Evolutionary conservation across 2,888 invertebrate species (phyloP).

Genomic region (Protodeltote pygarga): DNA sequence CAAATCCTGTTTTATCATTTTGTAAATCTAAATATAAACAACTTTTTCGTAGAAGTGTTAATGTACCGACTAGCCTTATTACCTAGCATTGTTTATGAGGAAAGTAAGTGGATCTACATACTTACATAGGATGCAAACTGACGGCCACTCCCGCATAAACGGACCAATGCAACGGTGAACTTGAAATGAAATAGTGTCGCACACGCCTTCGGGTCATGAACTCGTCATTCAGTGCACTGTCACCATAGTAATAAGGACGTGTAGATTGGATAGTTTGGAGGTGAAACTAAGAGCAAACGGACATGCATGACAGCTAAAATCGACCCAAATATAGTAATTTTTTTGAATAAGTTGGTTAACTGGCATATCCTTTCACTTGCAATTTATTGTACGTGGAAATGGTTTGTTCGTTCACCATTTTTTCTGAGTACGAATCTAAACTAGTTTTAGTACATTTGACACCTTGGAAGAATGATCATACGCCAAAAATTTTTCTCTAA

Average conservation of each 20-base stretch:
- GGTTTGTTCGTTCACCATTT: too few relatives aligned
- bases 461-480: too few relatives aligned
- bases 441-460: too few relatives aligned
- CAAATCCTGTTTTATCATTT: slow-evolving; percentile 39
- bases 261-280: slow-evolving; percentile 41
- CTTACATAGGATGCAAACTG: slow-evolving; percentile 68
- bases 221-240: slow-evolving; percentile 49
- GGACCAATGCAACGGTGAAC: slow-evolving; percentile 62
- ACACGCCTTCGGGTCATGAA: slow-evolving; percentile 68
- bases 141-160: slow-evolving; percentile 59
- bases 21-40: slow-evolving; percentile 40
- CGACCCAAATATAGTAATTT: too few relatives aligned
- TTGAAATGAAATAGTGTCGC: slow-evolving; percentile 70
- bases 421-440: too few relatives aligned
- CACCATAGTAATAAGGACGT: slow-evolving; percentile 38
- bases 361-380: too few relatives aligned
- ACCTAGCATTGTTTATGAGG: slow-evolving; percentile 38
- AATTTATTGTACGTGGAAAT: too few relatives aligned
- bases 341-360: too few relatives aligned
- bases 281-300: not conserved
- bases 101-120: slow-evolving; percentile 20
- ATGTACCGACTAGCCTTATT: slow-evolving; percentile 21
- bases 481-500: too few relatives aligned
- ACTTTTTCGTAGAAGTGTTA: slow-evolving; percentile 11
- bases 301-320: slow-evolving; percentile 8